These are phyloP conservation scores for Triplophysa bombifrons DNA, from an alignment of 2,797 vertebrate species.

Conservation along the genomic window DNA sequence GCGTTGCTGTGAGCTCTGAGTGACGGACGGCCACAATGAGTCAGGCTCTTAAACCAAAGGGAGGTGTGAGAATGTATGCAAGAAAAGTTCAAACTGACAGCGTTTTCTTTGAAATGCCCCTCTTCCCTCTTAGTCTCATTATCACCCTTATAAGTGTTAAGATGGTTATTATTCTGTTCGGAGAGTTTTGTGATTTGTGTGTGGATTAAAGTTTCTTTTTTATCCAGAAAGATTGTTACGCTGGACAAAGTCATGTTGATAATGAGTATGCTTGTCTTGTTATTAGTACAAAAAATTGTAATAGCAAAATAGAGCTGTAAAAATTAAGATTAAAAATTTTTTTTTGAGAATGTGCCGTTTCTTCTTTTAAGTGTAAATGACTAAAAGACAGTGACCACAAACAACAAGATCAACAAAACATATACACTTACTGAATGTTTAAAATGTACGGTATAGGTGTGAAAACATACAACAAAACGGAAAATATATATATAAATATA, in stretches of 20 bases:
- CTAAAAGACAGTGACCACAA: neutral
- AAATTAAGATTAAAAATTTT: neutral
- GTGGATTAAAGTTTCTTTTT: neutral
- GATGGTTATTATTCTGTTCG: conserved; percentile 44
- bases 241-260: neutral
- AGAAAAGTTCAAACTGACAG: neutral
- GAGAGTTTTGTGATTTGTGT: neutral
- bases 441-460: neutral
- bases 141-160: conserved; percentile 30
- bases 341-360: neutral
- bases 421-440: neutral
- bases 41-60: conserved; percentile 27
- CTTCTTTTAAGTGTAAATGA: neutral
- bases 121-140: conserved; percentile 21
- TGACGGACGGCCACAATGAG: conserved; percentile 32
- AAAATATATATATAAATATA: too few relatives aligned
- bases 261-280: neutral
- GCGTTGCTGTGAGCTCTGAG: conserved; percentile 41
- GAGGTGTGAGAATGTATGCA: conserved; percentile 34
- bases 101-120: neutral
- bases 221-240: neutral
- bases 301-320: neutral
- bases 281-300: neutral
- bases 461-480: neutral
- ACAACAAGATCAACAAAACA: neutral